phyloP scores from a whole-genome alignment of 2,888 invertebrate genomes.

The Pyrrhia umbra region DNA sequence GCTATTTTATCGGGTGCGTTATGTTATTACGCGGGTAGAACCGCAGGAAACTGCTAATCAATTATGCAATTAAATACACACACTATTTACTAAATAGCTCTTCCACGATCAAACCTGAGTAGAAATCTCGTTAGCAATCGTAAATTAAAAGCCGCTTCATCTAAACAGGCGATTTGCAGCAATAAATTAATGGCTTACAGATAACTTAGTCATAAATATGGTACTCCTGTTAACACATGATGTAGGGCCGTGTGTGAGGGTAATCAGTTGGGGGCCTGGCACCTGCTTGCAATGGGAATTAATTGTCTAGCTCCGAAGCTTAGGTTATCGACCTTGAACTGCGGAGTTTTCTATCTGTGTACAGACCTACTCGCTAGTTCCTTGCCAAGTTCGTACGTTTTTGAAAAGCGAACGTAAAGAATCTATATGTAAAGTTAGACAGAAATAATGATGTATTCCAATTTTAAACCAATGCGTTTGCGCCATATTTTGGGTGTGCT shows the following conservation, averaged over 20 bases:
- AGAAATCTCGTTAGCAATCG: conserved; percentile 37
- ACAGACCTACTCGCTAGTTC: background rate
- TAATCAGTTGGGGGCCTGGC: conserved; percentile 49
- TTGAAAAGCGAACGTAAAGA: background rate
- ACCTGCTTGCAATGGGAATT: conserved; percentile 51
- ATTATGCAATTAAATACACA: too few species aligned
- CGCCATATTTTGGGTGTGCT: too few species aligned
- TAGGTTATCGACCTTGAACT: conserved; percentile 21
- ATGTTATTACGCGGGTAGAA: too few species aligned
- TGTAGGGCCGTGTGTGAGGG: conserved; percentile 41
- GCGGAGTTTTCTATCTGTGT: conserved; percentile 19
- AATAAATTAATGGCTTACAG: conserved; percentile 45
- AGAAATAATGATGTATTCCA: background rate
- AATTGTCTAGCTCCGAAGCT: conserved; percentile 35
- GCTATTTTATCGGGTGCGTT: too few species aligned
- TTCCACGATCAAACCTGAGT: conserved; percentile 5
- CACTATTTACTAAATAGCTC: too few species aligned
- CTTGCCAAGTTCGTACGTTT: background rate
- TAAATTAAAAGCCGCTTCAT: conserved; percentile 33
- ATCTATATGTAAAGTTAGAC: background rate
- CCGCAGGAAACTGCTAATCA: too few species aligned
- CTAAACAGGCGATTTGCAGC: conserved; percentile 25
- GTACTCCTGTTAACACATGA: conserved; percentile 48
- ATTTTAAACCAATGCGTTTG: background rate
- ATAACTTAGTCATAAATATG: conserved; percentile 45